A percentile compares a stretch with the other conserved stretches of the same genome.
Conservation (phyloP, 2,888 invertebrate species). For the Cataglyphis altisquamis region DNA sequence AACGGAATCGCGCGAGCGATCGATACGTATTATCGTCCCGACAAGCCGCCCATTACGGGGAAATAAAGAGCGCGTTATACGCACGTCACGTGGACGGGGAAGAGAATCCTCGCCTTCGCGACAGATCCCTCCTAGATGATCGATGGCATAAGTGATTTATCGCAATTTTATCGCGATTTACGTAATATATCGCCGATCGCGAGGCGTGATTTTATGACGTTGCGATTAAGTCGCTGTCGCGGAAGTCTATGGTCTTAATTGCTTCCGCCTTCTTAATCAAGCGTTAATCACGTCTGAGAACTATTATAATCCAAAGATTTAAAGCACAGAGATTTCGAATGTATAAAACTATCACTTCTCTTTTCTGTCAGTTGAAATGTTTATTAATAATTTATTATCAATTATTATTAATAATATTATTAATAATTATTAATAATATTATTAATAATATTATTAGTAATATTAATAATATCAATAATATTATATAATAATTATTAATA, state of each 20-base stretch:
- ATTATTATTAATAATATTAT: too few species aligned
- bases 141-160: slow-evolving; percentile 22
- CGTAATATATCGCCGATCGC: slow-evolving; percentile 29
- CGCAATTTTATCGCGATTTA: not conserved
- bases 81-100: not conserved
- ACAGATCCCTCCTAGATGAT: not conserved
- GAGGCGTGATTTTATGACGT: slow-evolving; percentile 11
- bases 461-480: too few species aligned
- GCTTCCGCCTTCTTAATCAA: slow-evolving; percentile 41
- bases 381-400: too few species aligned
- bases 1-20: not conserved
- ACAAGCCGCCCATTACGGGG: slow-evolving; percentile 1
- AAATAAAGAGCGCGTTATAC: slow-evolving; percentile 18
- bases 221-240: slow-evolving; percentile 30
- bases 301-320: slow-evolving; percentile 22
- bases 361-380: not conserved
- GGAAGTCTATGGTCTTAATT: not conserved
- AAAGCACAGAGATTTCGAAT: not conserved
- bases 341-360: not conserved
- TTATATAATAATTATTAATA: not conserved
- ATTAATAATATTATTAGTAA: too few species aligned
- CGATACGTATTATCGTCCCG: slow-evolving; percentile 29
- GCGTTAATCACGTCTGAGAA: slow-evolving; percentile 18
- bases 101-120: not conserved
- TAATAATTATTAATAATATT: too few species aligned